Evolutionary conservation across 1,140 invertebrate genomes (phyloP), one percentile per base, ranked within the genome.

Genomic region (Cydia strobilella): DNA sequence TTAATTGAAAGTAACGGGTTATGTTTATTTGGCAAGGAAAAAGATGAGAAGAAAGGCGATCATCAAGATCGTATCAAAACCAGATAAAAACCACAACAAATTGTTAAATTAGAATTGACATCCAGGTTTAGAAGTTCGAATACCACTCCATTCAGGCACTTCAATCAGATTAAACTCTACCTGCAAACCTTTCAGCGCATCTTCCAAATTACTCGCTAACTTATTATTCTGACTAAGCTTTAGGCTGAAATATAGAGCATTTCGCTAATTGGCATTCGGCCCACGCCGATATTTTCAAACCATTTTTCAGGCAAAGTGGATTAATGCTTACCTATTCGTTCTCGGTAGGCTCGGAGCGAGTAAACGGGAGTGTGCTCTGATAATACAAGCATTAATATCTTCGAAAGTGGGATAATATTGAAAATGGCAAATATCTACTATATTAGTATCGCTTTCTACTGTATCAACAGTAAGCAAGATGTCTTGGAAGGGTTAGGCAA

Each of bases 301-400:
- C 65, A 69, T 69, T 69, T 69, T 69, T 69, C 65, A 69, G 65
- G 27, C 65, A 69, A 69, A 69, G 65, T 69, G 65, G 65, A 69
- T 69, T 69, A 69, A 69, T 69, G 65, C 65, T 69, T 69, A 31
- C 65, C 65, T 69, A 69, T 69, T 69, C 65, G 65, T 69, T 69
- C 65, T 18, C n/a, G 31, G 35, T 69, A 69, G 65, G 65, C 65
- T 35, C 4, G 7, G 4, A 69, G 65, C 27, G 65, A 69, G 31
- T 9, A 6, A 0, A 2, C 27, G 35, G 20, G 65, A 69, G 65
- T 42, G 65, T 69, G n/a, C 18, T 59, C 1, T 12, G 20, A 20
- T n/a, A 59, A 59, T 10, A 59, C 39, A 2, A 9, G 35, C 10
- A 39, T 39, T 39, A 4, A 0, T 1, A 42, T 42, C 10, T 42